phyloP scores from a whole-genome alignment of 2,797 vertebrate genomes.

The Microtus obscurus region DNA sequence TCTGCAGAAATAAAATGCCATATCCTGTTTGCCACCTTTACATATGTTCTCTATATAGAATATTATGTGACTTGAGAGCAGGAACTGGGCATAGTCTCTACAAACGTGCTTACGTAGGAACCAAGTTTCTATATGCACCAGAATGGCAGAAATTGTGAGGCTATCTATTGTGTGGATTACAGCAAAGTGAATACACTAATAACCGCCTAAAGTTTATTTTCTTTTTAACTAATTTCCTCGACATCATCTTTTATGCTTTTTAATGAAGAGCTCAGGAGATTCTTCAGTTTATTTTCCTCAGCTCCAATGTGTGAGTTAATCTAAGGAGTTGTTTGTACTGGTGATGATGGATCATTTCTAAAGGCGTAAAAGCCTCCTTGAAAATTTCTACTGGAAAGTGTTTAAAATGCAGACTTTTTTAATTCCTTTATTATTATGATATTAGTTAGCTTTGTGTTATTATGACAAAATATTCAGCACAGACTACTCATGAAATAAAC shows the following conservation, averaged over 20 bases:
- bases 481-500: background rate
- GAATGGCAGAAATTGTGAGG: background rate
- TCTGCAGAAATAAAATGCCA: background rate
- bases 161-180: background rate
- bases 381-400: background rate
- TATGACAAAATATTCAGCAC: background rate
- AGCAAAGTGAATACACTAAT: background rate
- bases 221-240: background rate
- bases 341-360: background rate
- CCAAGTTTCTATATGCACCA: background rate
- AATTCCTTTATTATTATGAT: background rate
- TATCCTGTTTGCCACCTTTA: background rate
- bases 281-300: background rate
- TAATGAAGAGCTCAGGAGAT: background rate
- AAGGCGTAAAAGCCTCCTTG: background rate
- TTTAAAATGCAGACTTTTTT: background rate
- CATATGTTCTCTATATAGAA: background rate
- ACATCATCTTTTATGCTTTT: background rate
- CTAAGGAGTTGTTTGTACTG: background rate
- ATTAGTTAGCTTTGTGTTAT: background rate
- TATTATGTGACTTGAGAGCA: background rate
- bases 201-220: background rate
- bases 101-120: background rate
- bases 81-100: background rate
- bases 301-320: background rate